A percentile compares a stretch with the other conserved stretches of the same genome.
Conservation (phyloP, 2,888 invertebrate species). For the Arrhopalites spinosus region DNA sequence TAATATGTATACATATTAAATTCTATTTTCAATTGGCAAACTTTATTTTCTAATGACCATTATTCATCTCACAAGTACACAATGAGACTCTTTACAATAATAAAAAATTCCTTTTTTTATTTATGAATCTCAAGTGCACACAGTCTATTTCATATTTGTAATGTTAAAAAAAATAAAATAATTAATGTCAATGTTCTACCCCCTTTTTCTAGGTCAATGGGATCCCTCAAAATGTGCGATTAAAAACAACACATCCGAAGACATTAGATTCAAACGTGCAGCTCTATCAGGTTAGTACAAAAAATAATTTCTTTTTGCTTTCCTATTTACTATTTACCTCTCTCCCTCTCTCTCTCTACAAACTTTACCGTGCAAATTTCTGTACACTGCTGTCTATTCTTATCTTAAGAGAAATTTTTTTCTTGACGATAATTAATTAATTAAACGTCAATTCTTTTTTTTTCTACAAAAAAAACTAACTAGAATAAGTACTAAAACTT, state of each 20-base stretch:
- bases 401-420: constrained; percentile 37
- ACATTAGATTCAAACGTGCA: constrained; percentile 56
- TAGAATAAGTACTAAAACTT: too few relatives aligned
- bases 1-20: too few relatives aligned
- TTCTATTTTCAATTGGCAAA: too few relatives aligned
- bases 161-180: background rate
- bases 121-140: background rate
- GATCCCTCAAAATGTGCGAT: constrained; percentile 56
- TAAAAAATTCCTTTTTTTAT: constrained; percentile 1
- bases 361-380: constrained; percentile 25
- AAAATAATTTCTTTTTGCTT: constrained; percentile 16
- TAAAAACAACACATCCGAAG: constrained; percentile 56
- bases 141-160: background rate
- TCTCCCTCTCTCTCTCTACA: constrained; percentile 23
- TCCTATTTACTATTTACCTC: background rate
- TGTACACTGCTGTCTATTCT: constrained; percentile 49
- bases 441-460: background rate
- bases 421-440: constrained; percentile 31
- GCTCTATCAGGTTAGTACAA: constrained; percentile 54
- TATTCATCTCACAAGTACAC: too few relatives aligned
- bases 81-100: background rate
- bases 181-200: constrained; percentile 29
- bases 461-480: too few relatives aligned
- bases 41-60: too few relatives aligned
- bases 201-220: constrained; percentile 54